Evolutionary conservation across 2,888 invertebrate genomes (phyloP), one percentile per base, ranked within the genome.

Genomic region (Timandra comae): DNA sequence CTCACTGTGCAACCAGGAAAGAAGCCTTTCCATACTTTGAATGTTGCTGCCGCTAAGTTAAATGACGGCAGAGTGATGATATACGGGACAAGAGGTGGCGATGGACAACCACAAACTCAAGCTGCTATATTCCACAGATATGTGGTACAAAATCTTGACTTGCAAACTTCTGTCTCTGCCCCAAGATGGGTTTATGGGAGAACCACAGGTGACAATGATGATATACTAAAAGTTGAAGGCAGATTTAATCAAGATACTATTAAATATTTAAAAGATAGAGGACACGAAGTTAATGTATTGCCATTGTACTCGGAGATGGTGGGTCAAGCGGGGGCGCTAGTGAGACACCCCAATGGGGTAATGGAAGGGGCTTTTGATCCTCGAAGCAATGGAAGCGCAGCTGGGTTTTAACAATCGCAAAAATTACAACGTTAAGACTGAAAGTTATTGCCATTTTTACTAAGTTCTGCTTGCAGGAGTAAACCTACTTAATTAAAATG

Each of bases 121-220:
- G 71, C 82, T 11, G 72, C 78, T 0, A 62, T 84, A n/a, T 84
- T 84, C 33, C 80, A 84, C 30, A 64, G 80, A 54, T 81, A 84
- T 29, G 78, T 65, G 1, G 57, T 82, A 6, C 81, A 84, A 50
- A 64, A 63, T 3, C 31, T 56, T 8, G 61, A 58, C 7, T 61
- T 84, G 27, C 81, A 82, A 43, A 42, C 48, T 12, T 49, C 76
- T 16, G 40, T 84, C 3, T 66, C 69, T 2, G 52, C 59, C 10
- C 79, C 84, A 1, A 67, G 84, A 34, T 84, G 82, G 84, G 13
- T 79, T 5, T 81, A 66, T 37, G 84, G 81, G 2, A 49, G 63
- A 2, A 44, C 52, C 11, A 10, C 42, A 34, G 64, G 63, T 3
- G 61, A 64, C 25, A 9, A 39, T 6, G 46, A 58, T 6, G 48